Conservation (phyloP, 1,140 invertebrate genomes). For the Diuraphis noxia region DNA sequence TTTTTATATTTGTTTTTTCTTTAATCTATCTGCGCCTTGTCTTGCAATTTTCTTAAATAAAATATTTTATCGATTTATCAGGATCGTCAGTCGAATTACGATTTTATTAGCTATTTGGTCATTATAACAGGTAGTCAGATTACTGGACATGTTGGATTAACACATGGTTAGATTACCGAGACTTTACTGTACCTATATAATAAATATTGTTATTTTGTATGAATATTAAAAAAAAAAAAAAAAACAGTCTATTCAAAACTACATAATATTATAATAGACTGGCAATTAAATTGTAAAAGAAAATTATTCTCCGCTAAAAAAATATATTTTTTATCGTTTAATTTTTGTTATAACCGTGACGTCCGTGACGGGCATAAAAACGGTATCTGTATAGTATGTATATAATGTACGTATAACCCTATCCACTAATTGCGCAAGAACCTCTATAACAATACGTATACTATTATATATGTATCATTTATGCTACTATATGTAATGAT, state of each 20-base stretch:
- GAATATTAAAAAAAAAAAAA: not conserved
- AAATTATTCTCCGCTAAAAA: not conserved
- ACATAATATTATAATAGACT: not conserved
- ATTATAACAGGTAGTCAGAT: not conserved
- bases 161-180: not conserved
- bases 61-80: not conserved
- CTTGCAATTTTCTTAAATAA: not conserved
- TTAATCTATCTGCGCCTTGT: not conserved
- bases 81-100: not conserved
- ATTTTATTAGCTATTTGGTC: not conserved
- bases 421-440: not conserved
- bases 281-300: not conserved
- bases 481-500: not conserved
- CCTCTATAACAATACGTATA: not conserved
- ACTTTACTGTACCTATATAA: not conserved
- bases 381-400: not conserved
- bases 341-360: not conserved
- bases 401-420: not conserved
- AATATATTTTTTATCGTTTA: not conserved
- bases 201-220: constrained; percentile 2
- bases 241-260: not conserved
- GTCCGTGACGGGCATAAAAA: not conserved
- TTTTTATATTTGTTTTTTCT: not conserved
- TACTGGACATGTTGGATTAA: not conserved
- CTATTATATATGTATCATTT: too few species aligned